Conservation (phyloP, 2,888 invertebrate genomes). For the Dryomyza anilis region DNA sequence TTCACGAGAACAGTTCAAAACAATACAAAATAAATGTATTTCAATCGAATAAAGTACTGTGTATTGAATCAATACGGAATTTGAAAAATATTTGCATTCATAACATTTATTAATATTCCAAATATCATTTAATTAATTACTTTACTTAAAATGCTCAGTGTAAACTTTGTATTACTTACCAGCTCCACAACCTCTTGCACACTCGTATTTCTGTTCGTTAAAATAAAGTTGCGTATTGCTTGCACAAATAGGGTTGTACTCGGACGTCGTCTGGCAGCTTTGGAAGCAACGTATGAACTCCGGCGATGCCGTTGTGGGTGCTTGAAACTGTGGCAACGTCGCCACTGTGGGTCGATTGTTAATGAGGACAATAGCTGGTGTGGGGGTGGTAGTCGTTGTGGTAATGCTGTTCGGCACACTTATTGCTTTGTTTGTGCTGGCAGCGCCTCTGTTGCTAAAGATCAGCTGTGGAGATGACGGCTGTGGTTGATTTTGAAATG, state of each 20-base stretch:
- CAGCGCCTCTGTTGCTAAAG: conserved; percentile 30
- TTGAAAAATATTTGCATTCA: no score
- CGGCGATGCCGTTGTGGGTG: conserved; percentile 40
- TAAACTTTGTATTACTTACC: conserved; percentile 48
- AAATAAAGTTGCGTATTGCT: conserved; percentile 50
- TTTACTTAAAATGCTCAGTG: no score
- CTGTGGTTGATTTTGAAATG: not conserved
- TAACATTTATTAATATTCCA: no score
- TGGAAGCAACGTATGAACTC: conserved; percentile 48
- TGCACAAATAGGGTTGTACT: conserved; percentile 60
- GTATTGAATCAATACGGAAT: no score
- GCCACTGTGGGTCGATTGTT: conserved; percentile 44
- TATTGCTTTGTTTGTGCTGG: not conserved
- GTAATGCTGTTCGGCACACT: not conserved
- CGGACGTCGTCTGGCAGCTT: conserved; percentile 54
- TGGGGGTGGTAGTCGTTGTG: not conserved
- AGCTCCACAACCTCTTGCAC: conserved; percentile 55
- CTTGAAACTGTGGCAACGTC: conserved; percentile 44
- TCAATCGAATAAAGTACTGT: no score
- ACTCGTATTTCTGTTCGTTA: conserved; percentile 55
- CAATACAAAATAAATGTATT: no score
- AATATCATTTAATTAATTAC: no score
- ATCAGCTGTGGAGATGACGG: conserved; percentile 28
- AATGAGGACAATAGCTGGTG: conserved; percentile 40
- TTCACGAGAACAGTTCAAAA: no score